These are phyloP conservation scores for Holothuria scabra DNA, from an alignment of 53 echinoderm and acorn worm species.

Conservation along the genomic window DNA sequence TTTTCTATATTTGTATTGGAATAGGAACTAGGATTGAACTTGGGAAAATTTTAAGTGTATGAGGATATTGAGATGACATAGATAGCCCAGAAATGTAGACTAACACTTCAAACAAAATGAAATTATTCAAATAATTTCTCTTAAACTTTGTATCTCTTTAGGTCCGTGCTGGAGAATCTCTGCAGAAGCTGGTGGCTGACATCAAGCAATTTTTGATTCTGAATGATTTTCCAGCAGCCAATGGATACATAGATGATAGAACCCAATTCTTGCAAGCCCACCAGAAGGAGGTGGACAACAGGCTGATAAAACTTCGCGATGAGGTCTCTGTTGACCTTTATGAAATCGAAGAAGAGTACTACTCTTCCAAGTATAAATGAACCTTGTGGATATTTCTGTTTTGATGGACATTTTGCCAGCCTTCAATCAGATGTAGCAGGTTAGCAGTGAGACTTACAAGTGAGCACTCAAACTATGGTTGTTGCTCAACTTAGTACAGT, in stretches of 20 bases:
- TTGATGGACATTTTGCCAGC: not conserved
- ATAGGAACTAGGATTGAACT: too few relatives aligned
- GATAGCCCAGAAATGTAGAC: too few relatives aligned
- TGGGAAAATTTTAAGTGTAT: too few relatives aligned
- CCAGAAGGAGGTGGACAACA: constrained; percentile 78
- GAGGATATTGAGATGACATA: too few relatives aligned
- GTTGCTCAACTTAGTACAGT: too few relatives aligned
- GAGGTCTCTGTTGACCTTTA: constrained; percentile 83
- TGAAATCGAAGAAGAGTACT: constrained; percentile 96
- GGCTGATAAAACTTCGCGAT: constrained; percentile 81
- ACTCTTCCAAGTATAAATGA: constrained; percentile 91
- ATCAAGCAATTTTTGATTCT: constrained; percentile 97
- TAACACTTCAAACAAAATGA: too few relatives aligned
- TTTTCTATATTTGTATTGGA: too few relatives aligned
- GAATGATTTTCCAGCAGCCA: constrained; percentile 94
- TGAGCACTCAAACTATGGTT: not conserved
- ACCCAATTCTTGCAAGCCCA: constrained; percentile 71
- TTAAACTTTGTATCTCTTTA: constrained; percentile 8
- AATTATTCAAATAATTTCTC: too few relatives aligned
- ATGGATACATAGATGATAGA: constrained; percentile 85
- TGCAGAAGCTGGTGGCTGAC: constrained; percentile 91
- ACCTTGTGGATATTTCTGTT: not conserved
- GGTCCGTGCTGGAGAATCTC: constrained; percentile 97
- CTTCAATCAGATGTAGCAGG: not conserved
- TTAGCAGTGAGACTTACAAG: too few relatives aligned